phyloP scores from a whole-genome alignment of 1,140 invertebrate species.

The Drosophila erecta region DNA sequence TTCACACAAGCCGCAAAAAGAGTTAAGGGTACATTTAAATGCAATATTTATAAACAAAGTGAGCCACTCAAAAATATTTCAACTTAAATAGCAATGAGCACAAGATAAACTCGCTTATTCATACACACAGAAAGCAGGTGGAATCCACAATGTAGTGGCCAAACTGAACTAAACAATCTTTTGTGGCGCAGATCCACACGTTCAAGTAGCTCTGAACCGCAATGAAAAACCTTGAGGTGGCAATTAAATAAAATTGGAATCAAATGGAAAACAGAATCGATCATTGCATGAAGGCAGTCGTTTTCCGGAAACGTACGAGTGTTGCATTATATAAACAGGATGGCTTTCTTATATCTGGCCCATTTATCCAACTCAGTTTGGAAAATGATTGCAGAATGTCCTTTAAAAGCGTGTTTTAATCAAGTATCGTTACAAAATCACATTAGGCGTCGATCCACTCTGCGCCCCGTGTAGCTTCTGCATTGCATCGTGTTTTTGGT shows the following conservation, averaged over 20 bases:
- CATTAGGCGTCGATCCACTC: slow-evolving; percentile 28
- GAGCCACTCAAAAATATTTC: slow-evolving; percentile 6
- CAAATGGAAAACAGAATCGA: slow-evolving; percentile 8
- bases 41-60: not conserved
- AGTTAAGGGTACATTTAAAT: not conserved
- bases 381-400: not conserved
- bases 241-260: slow-evolving; percentile 1
- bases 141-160: slow-evolving; percentile 1
- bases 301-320: not conserved
- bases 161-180: slow-evolving; percentile 45
- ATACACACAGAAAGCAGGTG: not conserved
- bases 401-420: slow-evolving; percentile 21
- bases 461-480: slow-evolving; percentile 11
- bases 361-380: not conserved
- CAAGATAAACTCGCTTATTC: slow-evolving; percentile 1
- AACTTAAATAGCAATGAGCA: slow-evolving; percentile 14
- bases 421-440: slow-evolving; percentile 54
- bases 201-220: slow-evolving; percentile 2
- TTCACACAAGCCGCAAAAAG: too few species aligned
- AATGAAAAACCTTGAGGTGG: slow-evolving; percentile 11
- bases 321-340: not conserved
- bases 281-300: not conserved
- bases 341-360: too few species aligned
- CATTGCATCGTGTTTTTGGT: slow-evolving; percentile 51
- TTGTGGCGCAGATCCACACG: slow-evolving; percentile 6